Evolutionary conservation across 2,888 invertebrate genomes (phyloP), one percentile per base, ranked within the genome.

Genomic region (Bellardia bayeri): DNA sequence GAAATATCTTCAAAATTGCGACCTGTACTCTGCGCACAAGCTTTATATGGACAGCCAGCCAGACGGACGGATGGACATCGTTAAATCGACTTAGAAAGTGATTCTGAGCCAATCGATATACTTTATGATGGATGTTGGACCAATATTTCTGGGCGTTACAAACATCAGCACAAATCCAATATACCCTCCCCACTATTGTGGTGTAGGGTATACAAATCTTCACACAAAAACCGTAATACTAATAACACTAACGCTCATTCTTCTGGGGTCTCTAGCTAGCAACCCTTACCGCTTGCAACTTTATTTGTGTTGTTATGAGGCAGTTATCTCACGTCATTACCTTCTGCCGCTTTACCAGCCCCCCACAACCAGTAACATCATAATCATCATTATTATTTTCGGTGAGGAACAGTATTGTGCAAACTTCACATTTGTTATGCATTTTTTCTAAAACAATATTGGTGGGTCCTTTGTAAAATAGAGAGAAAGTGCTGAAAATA

Each of bases 371-470:
- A 64, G n/a, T 49, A 68, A 11, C 54, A 78, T 61, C 58, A 76
- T 51, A 64, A 82, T 71, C 75, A 64, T 64, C 71, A 45, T 66
- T 66, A 71, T 66, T 71, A 51, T 63, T 75, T 23, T 42, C 54
- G 33, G 64, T 45, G 9, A 3, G 4, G 16, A 37, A 14, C 71
- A 42, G 75, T 54, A 75, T 23, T 68, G 71, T 63, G 8, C 45
- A 81, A 71, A 74, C 54, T 66, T 51, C 11, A 42, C 2, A n/a
- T 40, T 56, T 42, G 14, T n/a, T 11, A 40, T 40, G 11, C 2
- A n/a, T 23, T 58, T 33, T 42, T n/a, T n/a, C n/a, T 30, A 11
- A 63, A 1, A 63, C 5, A 63, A 49, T 74, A 1, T 49, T 61
- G 11, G 9, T 4, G 68, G 7, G 30, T 14, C 37, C 4, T 33